Conservation (phyloP, 2,888 invertebrate genomes). For the Agelastica alni region DNA sequence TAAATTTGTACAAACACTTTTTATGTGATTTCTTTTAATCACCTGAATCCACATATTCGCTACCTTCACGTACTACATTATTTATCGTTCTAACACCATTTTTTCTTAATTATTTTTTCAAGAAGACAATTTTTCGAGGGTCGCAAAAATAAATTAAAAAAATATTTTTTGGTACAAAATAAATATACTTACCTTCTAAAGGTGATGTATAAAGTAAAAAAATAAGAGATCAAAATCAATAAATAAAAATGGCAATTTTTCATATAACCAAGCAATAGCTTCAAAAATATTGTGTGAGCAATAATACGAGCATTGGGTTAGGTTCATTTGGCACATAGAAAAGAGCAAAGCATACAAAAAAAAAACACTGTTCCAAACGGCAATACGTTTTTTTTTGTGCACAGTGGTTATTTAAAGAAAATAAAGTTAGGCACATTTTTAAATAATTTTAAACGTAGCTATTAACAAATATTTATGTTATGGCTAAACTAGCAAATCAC, state of each 20-base stretch:
- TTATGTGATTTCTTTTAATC: conserved; percentile 22
- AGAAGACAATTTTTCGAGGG: conserved; percentile 30
- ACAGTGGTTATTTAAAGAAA: no score
- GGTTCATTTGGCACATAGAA: neutral
- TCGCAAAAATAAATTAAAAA: conserved; percentile 15
- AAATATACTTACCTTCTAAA: conserved; percentile 17
- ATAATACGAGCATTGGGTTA: neutral
- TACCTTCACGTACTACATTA: conserved; percentile 29
- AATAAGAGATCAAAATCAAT: conserved; percentile 20
- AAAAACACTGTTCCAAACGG: no score
- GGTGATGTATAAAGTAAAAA: conserved; percentile 19
- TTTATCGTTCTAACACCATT: conserved; percentile 32
- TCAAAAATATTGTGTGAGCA: conserved; percentile 10
- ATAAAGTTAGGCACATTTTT: no score
- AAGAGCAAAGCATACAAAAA: neutral
- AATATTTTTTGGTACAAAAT: conserved; percentile 19
- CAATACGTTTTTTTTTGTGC: no score
- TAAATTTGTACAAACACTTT: conserved; percentile 37
- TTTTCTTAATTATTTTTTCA: conserved; percentile 26
- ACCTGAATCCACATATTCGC: conserved; percentile 29
- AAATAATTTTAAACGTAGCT: no score
- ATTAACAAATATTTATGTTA: no score
- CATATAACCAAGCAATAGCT: conserved; percentile 6
- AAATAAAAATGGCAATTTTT: conserved; percentile 28
- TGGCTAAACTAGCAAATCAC: no score